These are phyloP conservation scores for Serranus cabrilla DNA, from an alignment of 2,797 vertebrate species.

Conservation along the genomic window DNA sequence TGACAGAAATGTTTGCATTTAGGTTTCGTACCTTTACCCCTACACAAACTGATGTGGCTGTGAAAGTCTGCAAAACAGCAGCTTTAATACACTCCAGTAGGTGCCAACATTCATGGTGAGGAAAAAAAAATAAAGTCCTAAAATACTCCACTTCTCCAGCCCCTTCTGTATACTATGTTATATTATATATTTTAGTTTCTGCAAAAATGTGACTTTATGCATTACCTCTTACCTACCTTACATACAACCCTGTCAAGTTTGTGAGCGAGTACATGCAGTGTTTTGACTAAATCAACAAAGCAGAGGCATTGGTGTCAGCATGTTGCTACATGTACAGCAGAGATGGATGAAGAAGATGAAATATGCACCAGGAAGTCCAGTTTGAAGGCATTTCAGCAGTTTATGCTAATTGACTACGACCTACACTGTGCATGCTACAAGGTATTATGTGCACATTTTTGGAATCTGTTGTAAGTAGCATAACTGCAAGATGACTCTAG, in stretches of 20 bases:
- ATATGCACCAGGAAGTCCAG: not conserved
- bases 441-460: not conserved
- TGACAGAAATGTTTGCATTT: not conserved
- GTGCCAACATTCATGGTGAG: not conserved
- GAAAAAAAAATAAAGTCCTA: not conserved
- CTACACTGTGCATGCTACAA: not conserved
- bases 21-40: no score
- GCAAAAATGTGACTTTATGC: not conserved
- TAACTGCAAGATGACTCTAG: not conserved
- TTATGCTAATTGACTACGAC: not conserved
- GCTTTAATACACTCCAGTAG: not conserved
- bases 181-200: not conserved
- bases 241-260: not conserved
- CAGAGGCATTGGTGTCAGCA: not conserved
- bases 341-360: not conserved
- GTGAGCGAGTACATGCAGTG: not conserved
- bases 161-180: not conserved
- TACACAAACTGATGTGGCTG: not conserved
- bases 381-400: not conserved
- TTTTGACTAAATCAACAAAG: not conserved
- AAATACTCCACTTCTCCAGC: not conserved
- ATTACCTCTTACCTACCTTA: not conserved
- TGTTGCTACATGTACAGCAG: not conserved
- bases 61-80: not conserved
- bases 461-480: not conserved